Evolutionary conservation across 2,888 invertebrate genomes (phyloP).

Genomic region (Drosophila helvetica): DNA sequence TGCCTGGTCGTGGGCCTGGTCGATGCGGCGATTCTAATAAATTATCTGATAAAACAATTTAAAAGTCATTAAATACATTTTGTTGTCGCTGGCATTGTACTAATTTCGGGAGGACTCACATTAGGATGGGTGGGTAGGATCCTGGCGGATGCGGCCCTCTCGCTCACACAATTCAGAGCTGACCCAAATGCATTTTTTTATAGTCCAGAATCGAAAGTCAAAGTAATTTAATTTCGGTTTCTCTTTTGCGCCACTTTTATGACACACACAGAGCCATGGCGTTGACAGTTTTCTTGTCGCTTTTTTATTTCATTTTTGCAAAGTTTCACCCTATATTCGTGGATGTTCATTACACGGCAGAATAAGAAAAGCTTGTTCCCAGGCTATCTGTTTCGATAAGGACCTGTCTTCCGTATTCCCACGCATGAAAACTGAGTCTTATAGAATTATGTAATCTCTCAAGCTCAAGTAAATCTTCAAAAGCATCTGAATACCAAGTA

Average conservation of each 20-base stretch:
- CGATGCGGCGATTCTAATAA: conserved; percentile 46
- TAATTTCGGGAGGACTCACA: conserved; percentile 30
- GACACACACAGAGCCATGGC: too few relatives aligned
- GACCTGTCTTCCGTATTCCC: too few relatives aligned
- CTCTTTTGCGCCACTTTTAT: too few relatives aligned
- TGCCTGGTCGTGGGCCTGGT: conserved; percentile 14
- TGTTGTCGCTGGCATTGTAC: conserved; percentile 34
- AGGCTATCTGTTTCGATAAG: too few relatives aligned
- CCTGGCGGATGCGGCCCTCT: conserved; percentile 4
- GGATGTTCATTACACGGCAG: too few relatives aligned
- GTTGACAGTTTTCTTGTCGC: too few relatives aligned
- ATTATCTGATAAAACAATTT: conserved; percentile 59
- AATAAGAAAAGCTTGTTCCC: too few relatives aligned
- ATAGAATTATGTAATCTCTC: too few relatives aligned
- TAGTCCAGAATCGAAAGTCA: conserved; percentile 42
- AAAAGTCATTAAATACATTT: conserved; percentile 54
- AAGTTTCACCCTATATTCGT: too few relatives aligned
- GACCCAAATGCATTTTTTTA: conserved; percentile 46
- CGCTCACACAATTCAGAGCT: conserved; percentile 13
- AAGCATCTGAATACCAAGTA: not conserved
- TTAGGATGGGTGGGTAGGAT: conserved; percentile 18
- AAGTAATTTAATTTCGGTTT: not conserved
- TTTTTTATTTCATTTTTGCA: too few relatives aligned
- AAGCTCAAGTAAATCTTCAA: too few relatives aligned
- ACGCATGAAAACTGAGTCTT: too few relatives aligned